These are phyloP conservation scores for Podargus strigoides DNA, from an alignment of 2,797 vertebrate genomes.

Conservation along the genomic window DNA sequence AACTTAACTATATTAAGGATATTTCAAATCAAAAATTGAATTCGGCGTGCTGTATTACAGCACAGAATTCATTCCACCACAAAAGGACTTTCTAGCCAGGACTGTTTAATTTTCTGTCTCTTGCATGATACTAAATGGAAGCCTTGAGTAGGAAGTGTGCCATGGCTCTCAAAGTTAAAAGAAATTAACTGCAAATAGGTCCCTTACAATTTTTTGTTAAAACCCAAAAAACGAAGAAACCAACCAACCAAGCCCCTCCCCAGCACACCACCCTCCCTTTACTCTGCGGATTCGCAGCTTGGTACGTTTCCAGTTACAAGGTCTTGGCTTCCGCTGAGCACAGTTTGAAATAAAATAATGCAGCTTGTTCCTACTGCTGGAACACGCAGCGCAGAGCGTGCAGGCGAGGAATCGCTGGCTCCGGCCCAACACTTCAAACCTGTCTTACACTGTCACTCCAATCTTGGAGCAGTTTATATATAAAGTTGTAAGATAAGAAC, in stretches of 20 bases:
- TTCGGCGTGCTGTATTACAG: neutral
- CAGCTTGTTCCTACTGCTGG: conserved; percentile 75
- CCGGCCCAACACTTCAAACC: conserved; percentile 62
- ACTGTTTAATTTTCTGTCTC: neutral
- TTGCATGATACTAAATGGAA: neutral
- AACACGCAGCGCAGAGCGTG: conserved; percentile 69
- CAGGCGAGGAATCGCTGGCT: conserved; percentile 69
- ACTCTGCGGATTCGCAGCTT: conserved; percentile 62
- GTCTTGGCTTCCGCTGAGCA: conserved; percentile 76
- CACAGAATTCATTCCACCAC: neutral
- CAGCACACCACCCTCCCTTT: conserved; percentile 66
- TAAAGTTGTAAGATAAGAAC: conserved; percentile 54
- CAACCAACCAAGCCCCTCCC: conserved; percentile 37
- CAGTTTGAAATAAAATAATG: conserved; percentile 79
- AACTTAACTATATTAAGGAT: neutral
- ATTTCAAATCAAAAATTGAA: neutral
- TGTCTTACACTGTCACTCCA: conserved; percentile 66
- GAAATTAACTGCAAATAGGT: neutral
- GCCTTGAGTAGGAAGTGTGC: neutral
- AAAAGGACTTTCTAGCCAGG: neutral
- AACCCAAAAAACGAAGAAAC: conserved; percentile 1
- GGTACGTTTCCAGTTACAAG: conserved; percentile 76
- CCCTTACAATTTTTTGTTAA: neutral
- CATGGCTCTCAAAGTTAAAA: neutral
- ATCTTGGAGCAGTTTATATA: conserved; percentile 33